Evolutionary conservation across 2,113 vertebrate genomes (phyloP).

Genomic region (Mixornis gularis): DNA sequence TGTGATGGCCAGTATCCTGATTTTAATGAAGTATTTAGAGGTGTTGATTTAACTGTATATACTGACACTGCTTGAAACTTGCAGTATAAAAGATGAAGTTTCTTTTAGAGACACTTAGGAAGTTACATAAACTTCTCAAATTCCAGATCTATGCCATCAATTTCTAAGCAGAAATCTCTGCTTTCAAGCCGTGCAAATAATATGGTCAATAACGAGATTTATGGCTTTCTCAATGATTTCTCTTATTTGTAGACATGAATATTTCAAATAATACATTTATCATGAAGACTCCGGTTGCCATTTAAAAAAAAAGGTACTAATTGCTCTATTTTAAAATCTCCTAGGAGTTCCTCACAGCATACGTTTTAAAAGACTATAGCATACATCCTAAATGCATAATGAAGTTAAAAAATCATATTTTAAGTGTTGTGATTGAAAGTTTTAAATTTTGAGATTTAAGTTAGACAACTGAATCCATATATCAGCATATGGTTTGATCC

Average conservation of each 20-base stretch:
- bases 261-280: neutral
- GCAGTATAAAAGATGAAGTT: neutral
- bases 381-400: neutral
- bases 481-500: neutral
- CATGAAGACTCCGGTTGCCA: neutral
- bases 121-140: neutral
- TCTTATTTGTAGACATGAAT: neutral
- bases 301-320: neutral
- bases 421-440: neutral
- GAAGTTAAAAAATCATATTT: neutral
- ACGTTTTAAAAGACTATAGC: neutral
- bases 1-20: slow-evolving; percentile 18
- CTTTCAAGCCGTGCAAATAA: neutral
- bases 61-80: neutral
- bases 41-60: slow-evolving; percentile 15
- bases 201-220: neutral
- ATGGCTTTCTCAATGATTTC: neutral
- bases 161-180: neutral
- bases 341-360: neutral
- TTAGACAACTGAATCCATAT: neutral
- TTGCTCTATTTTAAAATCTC: neutral
- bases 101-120: neutral
- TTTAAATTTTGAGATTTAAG: neutral
- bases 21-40: slow-evolving; percentile 4
- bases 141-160: neutral